Conservation (phyloP, 2,113 vertebrate species). For the Silurus asotus region DNA sequence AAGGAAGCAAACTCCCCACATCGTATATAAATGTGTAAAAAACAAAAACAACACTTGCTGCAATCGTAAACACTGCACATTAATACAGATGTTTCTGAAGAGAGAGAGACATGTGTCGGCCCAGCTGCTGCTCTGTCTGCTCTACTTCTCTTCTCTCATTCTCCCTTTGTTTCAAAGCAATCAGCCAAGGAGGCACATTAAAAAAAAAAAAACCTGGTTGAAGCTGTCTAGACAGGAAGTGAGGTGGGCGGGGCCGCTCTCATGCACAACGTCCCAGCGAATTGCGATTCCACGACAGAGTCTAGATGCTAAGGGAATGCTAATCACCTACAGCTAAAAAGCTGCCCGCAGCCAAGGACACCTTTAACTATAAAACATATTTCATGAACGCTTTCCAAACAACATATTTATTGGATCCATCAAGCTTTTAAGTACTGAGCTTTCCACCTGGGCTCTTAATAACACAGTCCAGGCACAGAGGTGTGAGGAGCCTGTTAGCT, state of each 20-base stretch:
- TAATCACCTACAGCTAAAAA: background rate
- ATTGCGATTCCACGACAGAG: conserved; percentile 15
- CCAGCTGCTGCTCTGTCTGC: conserved; percentile 14
- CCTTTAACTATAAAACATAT: background rate
- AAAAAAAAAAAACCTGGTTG: conserved; percentile 69
- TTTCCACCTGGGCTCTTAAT: background rate
- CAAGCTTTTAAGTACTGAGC: background rate
- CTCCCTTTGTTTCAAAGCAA: conserved; percentile 27
- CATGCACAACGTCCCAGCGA: conserved; percentile 15
- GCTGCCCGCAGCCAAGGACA: background rate
- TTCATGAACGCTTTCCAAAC: background rate
- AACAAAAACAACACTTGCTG: background rate
- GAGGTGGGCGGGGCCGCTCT: conserved; percentile 20
- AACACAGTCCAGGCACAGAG: background rate
- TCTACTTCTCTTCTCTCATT: background rate
- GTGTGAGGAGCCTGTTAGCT: background rate
- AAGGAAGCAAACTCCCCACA: background rate
- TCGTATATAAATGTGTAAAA: background rate
- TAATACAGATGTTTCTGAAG: background rate
- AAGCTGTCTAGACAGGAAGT: conserved; percentile 74
- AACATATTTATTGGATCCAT: background rate
- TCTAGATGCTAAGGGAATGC: conserved; percentile 1
- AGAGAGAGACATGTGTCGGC: conserved; percentile 13
- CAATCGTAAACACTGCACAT: background rate
- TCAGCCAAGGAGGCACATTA: conserved; percentile 56